These are phyloP conservation scores for Pleuronectes platessa DNA, from an alignment of 2,113 vertebrate genomes.

Conservation along the genomic window DNA sequence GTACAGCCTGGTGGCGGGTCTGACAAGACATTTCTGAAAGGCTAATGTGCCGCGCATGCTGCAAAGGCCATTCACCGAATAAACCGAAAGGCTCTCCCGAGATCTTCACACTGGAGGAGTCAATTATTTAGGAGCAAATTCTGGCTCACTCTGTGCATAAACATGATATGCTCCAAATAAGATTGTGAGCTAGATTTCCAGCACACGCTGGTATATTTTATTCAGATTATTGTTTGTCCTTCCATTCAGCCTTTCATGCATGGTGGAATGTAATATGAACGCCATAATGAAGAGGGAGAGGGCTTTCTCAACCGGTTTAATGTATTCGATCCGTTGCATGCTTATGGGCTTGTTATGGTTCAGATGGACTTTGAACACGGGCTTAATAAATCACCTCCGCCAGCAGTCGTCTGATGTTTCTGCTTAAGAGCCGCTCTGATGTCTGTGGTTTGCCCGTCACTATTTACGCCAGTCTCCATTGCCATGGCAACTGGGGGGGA, in stretches of 20 bases:
- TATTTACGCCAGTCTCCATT: conserved; percentile 76
- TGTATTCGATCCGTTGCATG: conserved; percentile 74
- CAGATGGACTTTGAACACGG: conserved; percentile 75
- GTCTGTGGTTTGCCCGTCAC: conserved; percentile 75
- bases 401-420: conserved; percentile 71
- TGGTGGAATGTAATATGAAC: conserved; percentile 66
- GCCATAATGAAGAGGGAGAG: conserved; percentile 71
- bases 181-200: conserved; percentile 68
- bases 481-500: conserved; percentile 81
- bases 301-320: conserved; percentile 64
- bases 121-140: conserved; percentile 95
- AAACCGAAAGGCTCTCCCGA: conserved; percentile 85
- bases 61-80: conserved; percentile 84
- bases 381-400: conserved; percentile 79
- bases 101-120: conserved; percentile 88
- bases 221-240: conserved; percentile 58
- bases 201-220: conserved; percentile 56
- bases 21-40: conserved; percentile 89
- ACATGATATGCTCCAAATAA: conserved; percentile 75
- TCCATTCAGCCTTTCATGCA: conserved; percentile 59
- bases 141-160: conserved; percentile 76
- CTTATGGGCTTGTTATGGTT: conserved; percentile 74
- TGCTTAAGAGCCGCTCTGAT: conserved; percentile 74
- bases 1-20: conserved; percentile 78
- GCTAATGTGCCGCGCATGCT: conserved; percentile 87